Percentiles rank a stretch among this genome's conserved stretches.
These are phyloP conservation scores for Drosophila acutilabella DNA, from an alignment of 2,888 invertebrate species.

Conservation along the genomic window DNA sequence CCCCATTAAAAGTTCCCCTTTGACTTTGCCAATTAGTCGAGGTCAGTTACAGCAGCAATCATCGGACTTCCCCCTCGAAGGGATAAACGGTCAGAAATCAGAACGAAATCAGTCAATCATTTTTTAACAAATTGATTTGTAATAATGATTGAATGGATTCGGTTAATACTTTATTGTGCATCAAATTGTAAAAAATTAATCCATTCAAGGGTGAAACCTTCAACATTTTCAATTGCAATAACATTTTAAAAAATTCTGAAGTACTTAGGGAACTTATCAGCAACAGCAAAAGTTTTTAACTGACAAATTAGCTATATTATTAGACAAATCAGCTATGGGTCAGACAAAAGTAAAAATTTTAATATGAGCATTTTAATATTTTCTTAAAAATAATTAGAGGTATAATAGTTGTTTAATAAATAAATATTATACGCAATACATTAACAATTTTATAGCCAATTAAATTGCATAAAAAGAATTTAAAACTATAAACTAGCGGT, in stretches of 20 bases:
- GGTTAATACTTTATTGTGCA: not conserved
- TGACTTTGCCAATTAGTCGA: constrained; percentile 41
- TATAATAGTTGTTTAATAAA: too few relatives aligned
- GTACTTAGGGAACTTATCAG: too few relatives aligned
- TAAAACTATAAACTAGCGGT: constrained; percentile 1
- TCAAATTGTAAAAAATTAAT: not conserved
- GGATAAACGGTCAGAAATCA: constrained; percentile 2
- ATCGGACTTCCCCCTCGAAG: not conserved
- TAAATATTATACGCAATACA: too few relatives aligned
- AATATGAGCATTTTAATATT: too few relatives aligned
- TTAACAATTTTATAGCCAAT: not conserved
- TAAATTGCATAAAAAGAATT: not conserved
- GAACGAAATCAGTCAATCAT: constrained; percentile 15
- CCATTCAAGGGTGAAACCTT: not conserved
- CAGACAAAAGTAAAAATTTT: too few relatives aligned
- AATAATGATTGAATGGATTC: constrained; percentile 10
- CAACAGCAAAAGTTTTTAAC: too few relatives aligned
- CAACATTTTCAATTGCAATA: not conserved
- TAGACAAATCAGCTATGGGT: too few relatives aligned
- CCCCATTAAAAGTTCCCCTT: constrained; percentile 1
- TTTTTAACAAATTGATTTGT: constrained; percentile 25
- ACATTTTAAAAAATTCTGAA: not conserved
- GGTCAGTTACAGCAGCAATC: constrained; percentile 31
- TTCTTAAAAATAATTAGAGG: too few relatives aligned
- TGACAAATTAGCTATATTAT: too few relatives aligned